Evolutionary conservation across 2,113 vertebrate genomes (phyloP).

Genomic region (Rostratula benghalensis): DNA sequence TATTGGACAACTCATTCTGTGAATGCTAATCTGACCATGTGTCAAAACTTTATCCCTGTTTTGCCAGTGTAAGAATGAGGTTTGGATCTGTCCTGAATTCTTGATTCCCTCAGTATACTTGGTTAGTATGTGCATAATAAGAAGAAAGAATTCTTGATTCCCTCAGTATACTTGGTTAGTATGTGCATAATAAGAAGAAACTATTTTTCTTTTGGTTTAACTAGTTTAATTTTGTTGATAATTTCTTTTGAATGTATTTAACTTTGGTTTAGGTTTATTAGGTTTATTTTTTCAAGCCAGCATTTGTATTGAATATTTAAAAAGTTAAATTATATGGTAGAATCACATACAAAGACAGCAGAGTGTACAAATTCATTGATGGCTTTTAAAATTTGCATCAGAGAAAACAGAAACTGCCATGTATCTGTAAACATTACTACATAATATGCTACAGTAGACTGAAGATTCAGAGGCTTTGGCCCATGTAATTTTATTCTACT

Average conservation of each 20-base stretch:
- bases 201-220: not conserved
- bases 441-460: not conserved
- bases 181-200: not conserved
- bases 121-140: not conserved
- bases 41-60: not conserved
- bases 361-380: not conserved
- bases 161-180: not conserved
- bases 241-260: not conserved
- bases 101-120: not conserved
- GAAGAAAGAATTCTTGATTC: not conserved
- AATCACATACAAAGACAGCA: not conserved
- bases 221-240: not conserved
- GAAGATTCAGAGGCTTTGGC: slow-evolving; percentile 14
- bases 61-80: not conserved
- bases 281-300: not conserved
- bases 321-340: not conserved
- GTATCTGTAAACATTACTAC: not conserved
- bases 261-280: not conserved
- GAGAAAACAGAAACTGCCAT: not conserved
- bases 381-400: not conserved
- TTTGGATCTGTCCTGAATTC: not conserved
- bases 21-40: not conserved
- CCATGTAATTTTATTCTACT: slow-evolving; percentile 15
- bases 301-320: not conserved
- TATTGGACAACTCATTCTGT: not conserved